Base-by-base conservation (phyloP, 2,888 invertebrate species). In the Molanna angustata region DNA sequence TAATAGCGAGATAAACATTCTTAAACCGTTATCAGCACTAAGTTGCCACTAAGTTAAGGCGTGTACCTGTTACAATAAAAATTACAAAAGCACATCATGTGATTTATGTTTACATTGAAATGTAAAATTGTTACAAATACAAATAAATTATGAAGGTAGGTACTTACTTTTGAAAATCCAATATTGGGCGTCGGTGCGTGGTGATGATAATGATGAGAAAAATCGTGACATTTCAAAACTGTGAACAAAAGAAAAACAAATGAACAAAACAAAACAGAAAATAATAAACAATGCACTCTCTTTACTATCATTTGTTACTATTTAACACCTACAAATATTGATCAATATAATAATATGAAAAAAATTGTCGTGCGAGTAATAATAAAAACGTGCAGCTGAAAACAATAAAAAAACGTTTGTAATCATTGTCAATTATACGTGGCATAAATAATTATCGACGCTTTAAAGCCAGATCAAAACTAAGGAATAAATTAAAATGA, bases 111-210 rank as follows among this genome's bases (percentile, higher is more conserved):
- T n/a, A n/a, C n/a, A n/a, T n/a, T n/a, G n/a, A n/a, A n/a, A n/a
- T n/a, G n/a, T n/a, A n/a, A n/a, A n/a, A n/a, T n/a, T n/a, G n/a
- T n/a, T n/a, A n/a, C n/a, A n/a, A 42, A 13, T 11, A 11, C 16
- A 42, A 42, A 18, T 11, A 14, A 33, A 39, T 35, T 31, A 14
- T 22, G 21, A 47, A 33, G 18, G 2, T 17, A 19, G 3, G 13
- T 40, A 68, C 79, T 82, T 80, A 92, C 93, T 86, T 92, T 92
- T 66, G 92, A 92, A 79, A 93, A 93, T 72, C 92, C 92, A 72
- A 90, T 88, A 79, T 89, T 89, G 67, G 90, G 90, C 68, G 89
- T 89, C 67, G 85, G 85, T 64, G 83, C 77, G 71, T 83, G 84
- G 71, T 84, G 83, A 71, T 84, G 79, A 74, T 83, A 76, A 74